These are phyloP conservation scores for Ellobium chinense DNA, from an alignment of 2,888 invertebrate species.

Conservation along the genomic window DNA sequence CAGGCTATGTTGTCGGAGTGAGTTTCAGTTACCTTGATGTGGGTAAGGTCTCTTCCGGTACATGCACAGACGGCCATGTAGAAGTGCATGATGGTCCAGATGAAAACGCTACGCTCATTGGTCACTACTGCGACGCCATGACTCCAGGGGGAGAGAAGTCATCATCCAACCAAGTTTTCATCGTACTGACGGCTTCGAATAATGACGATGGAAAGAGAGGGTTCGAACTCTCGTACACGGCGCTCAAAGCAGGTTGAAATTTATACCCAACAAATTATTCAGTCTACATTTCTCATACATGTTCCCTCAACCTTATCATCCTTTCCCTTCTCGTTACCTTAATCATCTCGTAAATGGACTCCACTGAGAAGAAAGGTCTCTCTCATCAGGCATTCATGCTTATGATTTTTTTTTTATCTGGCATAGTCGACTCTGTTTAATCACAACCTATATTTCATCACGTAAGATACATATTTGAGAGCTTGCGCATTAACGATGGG, in stretches of 20 bases:
- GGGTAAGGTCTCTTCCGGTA: conserved; percentile 52
- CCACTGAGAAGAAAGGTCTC: too few species aligned
- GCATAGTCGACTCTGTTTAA: too few species aligned
- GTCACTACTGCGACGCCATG: conserved; percentile 55
- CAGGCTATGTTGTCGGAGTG: conserved; percentile 58
- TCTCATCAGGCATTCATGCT: too few species aligned
- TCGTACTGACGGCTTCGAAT: conserved; percentile 32
- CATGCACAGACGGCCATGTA: conserved; percentile 62
- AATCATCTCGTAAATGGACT: too few species aligned
- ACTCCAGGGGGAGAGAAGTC: conserved; percentile 58
- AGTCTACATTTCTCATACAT: too few species aligned
- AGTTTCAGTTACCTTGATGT: conserved; percentile 60
- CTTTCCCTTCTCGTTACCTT: too few species aligned
- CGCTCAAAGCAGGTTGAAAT: background rate
- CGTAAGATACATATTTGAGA: too few species aligned
- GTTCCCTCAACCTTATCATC: too few species aligned
- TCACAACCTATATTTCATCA: too few species aligned
- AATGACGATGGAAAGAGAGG: background rate
- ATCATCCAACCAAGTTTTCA: conserved; percentile 49
- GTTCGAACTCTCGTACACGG: background rate
- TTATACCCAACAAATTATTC: too few species aligned
- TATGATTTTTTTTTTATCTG: too few species aligned
- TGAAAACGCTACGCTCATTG: conserved; percentile 29
- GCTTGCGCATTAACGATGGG: too few species aligned
- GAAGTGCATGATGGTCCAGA: conserved; percentile 59